Percentiles rank a stretch among this genome's conserved stretches.
phyloP scores from a whole-genome alignment of 2,797 vertebrate genomes.

The Pipistrellus kuhlii region DNA sequence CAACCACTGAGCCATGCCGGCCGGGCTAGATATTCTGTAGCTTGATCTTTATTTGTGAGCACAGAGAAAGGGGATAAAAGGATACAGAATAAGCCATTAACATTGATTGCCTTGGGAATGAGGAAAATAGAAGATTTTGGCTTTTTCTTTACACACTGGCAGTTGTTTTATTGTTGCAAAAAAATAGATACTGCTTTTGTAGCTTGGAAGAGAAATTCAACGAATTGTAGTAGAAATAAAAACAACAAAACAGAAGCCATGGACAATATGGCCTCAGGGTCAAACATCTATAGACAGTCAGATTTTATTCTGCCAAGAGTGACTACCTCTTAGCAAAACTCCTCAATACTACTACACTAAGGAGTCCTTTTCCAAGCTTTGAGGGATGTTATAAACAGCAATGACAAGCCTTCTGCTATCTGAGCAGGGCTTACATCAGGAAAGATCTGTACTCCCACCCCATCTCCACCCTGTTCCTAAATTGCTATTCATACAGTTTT shows the following conservation, averaged over 20 bases:
- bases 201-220: constrained; percentile 64
- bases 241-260: constrained; percentile 36
- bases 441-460: not conserved
- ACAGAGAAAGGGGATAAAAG: not conserved
- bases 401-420: not conserved
- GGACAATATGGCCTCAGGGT: constrained; percentile 53
- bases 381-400: not conserved
- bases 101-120: constrained; percentile 37
- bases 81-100: not conserved
- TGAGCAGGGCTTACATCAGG: constrained; percentile 11
- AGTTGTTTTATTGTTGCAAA: constrained; percentile 56
- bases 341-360: not conserved
- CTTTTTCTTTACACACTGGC: constrained; percentile 20
- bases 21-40: not conserved
- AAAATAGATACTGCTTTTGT: constrained; percentile 55
- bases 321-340: constrained; percentile 36
- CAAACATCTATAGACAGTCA: constrained; percentile 63
- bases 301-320: constrained; percentile 41
- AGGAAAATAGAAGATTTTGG: not conserved
- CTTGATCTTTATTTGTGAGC: not conserved
- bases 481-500: not conserved
- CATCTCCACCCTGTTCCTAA: not conserved
- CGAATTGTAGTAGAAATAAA: constrained; percentile 61
- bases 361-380: constrained; percentile 35
- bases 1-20: no score